These are phyloP conservation scores for Platysternon megacephalum DNA, from an alignment of 2,113 vertebrate genomes.

Conservation along the genomic window DNA sequence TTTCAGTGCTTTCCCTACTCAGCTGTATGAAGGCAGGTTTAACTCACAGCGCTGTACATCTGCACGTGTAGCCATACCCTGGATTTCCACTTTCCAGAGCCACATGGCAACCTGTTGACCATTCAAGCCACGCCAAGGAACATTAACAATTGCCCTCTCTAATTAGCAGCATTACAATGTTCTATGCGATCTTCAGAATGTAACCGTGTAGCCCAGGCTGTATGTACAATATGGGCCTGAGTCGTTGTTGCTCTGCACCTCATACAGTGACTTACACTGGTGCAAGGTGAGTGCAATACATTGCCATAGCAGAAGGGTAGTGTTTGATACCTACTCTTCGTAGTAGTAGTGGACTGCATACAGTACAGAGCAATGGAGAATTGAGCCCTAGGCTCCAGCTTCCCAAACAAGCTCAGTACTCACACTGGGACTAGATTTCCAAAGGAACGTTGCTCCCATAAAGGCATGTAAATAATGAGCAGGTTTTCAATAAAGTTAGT, in stretches of 20 bases:
- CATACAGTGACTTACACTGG: not conserved
- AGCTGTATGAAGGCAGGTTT: too few relatives aligned
- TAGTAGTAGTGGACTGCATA: not conserved
- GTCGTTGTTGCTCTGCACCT: not conserved
- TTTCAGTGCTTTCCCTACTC: too few relatives aligned
- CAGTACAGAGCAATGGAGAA: not conserved
- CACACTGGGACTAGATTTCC: not conserved
- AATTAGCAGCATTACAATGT: not conserved
- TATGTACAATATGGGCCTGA: not conserved
- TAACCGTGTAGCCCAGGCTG: not conserved
- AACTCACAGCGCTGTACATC: too few relatives aligned
- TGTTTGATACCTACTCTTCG: not conserved
- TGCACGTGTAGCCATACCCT: too few relatives aligned
- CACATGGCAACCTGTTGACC: not conserved
- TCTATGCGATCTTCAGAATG: not conserved
- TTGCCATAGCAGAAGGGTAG: not conserved
- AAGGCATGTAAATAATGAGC: not conserved
- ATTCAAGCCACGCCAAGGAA: not conserved
- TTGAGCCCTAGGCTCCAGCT: accelerated
- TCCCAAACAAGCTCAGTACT: not conserved
- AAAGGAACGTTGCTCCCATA: not conserved
- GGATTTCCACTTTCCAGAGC: not conserved
- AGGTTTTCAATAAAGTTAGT: not conserved
- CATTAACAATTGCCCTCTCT: not conserved
- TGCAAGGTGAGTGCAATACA: not conserved